Evolutionary conservation across 2,113 vertebrate species (phyloP).

Genomic region (Ranitomeya imitator): DNA sequence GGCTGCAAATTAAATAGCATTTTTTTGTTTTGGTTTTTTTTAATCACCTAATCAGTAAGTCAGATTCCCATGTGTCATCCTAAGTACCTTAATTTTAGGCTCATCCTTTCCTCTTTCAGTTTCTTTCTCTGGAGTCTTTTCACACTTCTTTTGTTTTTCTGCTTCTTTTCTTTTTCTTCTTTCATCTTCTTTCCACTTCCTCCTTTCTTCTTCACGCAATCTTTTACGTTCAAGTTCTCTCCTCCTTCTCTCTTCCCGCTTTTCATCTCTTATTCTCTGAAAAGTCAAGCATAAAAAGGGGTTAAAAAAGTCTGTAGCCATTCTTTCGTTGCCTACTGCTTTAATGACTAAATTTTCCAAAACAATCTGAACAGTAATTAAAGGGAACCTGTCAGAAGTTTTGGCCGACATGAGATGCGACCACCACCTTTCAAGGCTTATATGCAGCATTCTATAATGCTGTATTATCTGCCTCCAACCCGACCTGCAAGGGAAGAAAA

Average conservation of each 20-base stretch:
- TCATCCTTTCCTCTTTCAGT: constrained; percentile 91
- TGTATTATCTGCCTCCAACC: too few species aligned
- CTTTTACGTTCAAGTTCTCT: constrained; percentile 95
- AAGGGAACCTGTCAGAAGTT: too few species aligned
- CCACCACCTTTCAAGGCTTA: too few species aligned
- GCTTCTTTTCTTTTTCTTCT: constrained; percentile 92
- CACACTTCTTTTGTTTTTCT: constrained; percentile 89
- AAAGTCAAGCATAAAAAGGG: background rate
- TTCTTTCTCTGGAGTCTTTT: constrained; percentile 84
- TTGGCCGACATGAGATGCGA: too few species aligned
- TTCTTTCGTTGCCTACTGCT: too few species aligned
- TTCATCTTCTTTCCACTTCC: constrained; percentile 97
- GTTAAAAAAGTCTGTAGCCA: too few species aligned
- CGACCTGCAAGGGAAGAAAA: too few species aligned
- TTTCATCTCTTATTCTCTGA: constrained; percentile 94
- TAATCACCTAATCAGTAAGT: background rate
- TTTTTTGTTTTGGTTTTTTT: too few species aligned
- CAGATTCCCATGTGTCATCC: background rate
- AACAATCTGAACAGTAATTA: background rate
- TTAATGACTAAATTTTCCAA: background rate
- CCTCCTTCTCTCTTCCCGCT: constrained; percentile 91
- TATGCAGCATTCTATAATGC: too few species aligned
- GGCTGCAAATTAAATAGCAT: too few species aligned
- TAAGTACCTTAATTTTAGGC: constrained; percentile 94
- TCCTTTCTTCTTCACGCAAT: constrained; percentile 92